Evolutionary conservation across 2,113 vertebrate species (phyloP), one percentile per base, ranked within the genome.

Genomic region (Xiphias gladius): DNA sequence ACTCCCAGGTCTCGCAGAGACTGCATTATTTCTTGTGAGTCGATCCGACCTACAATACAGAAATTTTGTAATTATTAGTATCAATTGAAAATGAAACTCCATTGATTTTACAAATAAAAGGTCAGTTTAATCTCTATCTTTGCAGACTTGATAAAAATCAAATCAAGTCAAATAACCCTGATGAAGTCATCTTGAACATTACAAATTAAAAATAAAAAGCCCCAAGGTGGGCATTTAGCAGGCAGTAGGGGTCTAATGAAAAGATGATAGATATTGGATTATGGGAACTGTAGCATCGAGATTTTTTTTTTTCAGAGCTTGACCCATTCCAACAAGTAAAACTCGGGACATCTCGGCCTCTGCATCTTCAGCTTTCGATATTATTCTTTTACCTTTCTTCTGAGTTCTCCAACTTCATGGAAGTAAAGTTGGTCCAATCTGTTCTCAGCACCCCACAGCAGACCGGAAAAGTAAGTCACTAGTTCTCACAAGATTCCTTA

Each of bases 1-100:
- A 99, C 97, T 1, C 98, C 98, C 76, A 99, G 94, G 92, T 99
- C 98, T 63, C 96, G 93, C 37, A 99, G 94, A 39, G 97, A 99
- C 94, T 99, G 98, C 92, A 98, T 96, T 85, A 99, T 98, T 90
- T 99, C 98, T 88, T 98, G 97, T 0, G 97, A 97, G 62, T 99
- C 97, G 0, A 99, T 99, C 13, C 91, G 94, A 20, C 98, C 98
- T 99, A 89, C 17, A 72, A 7, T 37, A 80, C 70, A 77, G 12
- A 86, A 1, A 55, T 9, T n/a, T n/a, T n/a, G n/a, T n/a, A n/a
- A n/a, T n/a, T n/a, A n/a, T n/a, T n/a, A n/a, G n/a, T n/a, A n/a
- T n/a, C n/a, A n/a, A n/a, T n/a, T 52, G 2, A 17, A 22, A 19
- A 52, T 2, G 50, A 52, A 52, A 52, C 50, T 16, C 20, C 50